Evolutionary conservation across 2,113 vertebrate genomes (phyloP), one percentile per base, ranked within the genome.

Genomic region (Syngnathus typhle): DNA sequence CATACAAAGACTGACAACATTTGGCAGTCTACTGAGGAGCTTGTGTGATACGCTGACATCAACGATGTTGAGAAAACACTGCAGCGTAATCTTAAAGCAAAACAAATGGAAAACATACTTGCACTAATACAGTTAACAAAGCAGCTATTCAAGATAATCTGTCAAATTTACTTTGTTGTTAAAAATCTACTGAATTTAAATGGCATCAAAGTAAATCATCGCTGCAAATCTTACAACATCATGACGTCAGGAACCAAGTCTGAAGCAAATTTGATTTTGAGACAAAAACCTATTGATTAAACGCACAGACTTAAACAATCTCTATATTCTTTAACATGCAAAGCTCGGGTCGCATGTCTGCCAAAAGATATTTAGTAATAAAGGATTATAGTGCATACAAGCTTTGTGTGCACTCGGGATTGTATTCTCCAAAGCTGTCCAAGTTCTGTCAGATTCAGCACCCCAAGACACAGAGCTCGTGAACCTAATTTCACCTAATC

Each of bases 401-500:
- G 76, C 74, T 75, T 79, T 86, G 84, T 88, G 82, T 86, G 83
- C 88, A 79, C 79, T 86, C 82, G 74, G 83, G 86, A 90, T 90
- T 85, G 86, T 81, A 80, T 71, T 75, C 68, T 76, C 78, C 74
- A 85, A 88, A 89, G 83, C 84, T 86, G 84, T 87, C 82, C 88
- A 81, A 79, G 81, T 89, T 89, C 87, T 85, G 86, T 85, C 90
- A 87, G 83, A 88, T 89, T 81, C 84, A 82, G 85, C 85, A 87
- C 82, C 87, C 89, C 82, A 73, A 87, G 85, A 86, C 86, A 84
- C 79, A 85, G 80, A 83, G 85, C 86, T 80, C 67, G 81, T 85
- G 87, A 90, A 90, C 89, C 84, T 88, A 90, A 88, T 89, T 91
- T 91, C 80, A 84, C 79, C 84, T 92, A 92, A 92, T 92, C 89